phyloP scores from a whole-genome alignment of 2,888 invertebrate genomes.

The Crepidodera aurea region DNA sequence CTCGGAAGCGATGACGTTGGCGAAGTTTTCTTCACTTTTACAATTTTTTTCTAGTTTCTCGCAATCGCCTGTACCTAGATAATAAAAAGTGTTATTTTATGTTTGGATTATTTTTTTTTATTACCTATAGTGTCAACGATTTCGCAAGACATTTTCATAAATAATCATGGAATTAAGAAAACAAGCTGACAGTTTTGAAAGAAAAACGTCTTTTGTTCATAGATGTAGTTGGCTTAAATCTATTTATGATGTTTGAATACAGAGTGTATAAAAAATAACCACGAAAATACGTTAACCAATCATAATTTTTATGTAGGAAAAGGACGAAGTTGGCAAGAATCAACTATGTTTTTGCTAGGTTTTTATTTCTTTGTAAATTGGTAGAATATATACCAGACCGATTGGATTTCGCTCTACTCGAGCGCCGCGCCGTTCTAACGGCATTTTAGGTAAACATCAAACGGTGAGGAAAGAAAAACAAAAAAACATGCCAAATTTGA shows the following conservation, averaged over 20 bases:
- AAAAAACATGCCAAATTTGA: no score
- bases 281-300: no score
- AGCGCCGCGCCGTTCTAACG: no score
- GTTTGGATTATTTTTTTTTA: background rate
- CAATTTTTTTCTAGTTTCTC: constrained; percentile 33
- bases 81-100: constrained; percentile 15
- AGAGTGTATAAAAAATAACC: no score
- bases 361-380: no score
- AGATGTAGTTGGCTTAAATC: background rate
- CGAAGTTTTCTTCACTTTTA: constrained; percentile 36
- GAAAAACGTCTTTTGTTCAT: constrained; percentile 9
- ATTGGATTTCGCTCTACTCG: no score
- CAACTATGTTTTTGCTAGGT: no score
- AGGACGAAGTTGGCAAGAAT: no score
- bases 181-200: constrained; percentile 6
- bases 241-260: background rate
- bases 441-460: no score
- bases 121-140: constrained; percentile 39
- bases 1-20: constrained; percentile 50
- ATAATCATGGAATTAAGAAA: constrained; percentile 14
- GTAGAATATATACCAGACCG: no score
- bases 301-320: no score
- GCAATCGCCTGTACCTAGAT: constrained; percentile 47
- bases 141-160: constrained; percentile 39
- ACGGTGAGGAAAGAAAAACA: no score